A percentile compares a stretch with the other conserved stretches of the same genome.
Conservation (phyloP, 1,140 invertebrate species). For the Bursaphelenchus mucronatus region DNA sequence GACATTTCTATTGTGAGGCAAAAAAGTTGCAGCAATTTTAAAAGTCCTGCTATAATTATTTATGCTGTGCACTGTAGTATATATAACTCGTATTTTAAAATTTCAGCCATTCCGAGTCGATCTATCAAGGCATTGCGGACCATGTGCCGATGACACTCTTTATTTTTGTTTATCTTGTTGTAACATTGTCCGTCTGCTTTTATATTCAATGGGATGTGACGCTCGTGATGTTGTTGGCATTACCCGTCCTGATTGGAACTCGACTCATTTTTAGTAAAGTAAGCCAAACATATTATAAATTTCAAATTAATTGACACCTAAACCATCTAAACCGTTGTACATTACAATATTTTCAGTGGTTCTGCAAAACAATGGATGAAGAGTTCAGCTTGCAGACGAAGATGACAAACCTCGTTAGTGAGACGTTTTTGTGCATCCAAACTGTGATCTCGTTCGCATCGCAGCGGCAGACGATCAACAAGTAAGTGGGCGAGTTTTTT, state of each 20-base stretch:
- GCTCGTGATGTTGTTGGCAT: conserved; percentile 49
- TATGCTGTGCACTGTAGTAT: too few species aligned
- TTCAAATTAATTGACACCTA: too few species aligned
- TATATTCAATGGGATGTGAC: conserved; percentile 61
- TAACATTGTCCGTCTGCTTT: conserved; percentile 48
- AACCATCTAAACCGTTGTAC: conserved; percentile 11
- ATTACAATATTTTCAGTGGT: conserved; percentile 48
- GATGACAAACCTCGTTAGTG: conserved; percentile 55
- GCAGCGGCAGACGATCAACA: conserved; percentile 53
- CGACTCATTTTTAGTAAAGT: conserved; percentile 58
- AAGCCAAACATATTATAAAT: neutral
- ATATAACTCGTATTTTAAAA: neutral
- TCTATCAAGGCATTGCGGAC: conserved; percentile 58
- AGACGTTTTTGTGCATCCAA: conserved; percentile 56
- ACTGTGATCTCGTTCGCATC: conserved; percentile 57
- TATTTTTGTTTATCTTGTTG: conserved; percentile 43
- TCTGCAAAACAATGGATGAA: conserved; percentile 55
- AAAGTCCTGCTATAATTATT: too few species aligned
- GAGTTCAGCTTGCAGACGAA: conserved; percentile 50
- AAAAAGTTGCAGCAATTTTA: too few species aligned
- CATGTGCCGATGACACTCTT: conserved; percentile 57
- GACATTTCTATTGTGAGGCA: too few species aligned
- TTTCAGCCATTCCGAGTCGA: conserved; percentile 55
- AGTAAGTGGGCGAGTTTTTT: conserved; percentile 37
- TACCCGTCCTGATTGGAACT: conserved; percentile 50